Base-by-base conservation (phyloP, 2,888 invertebrate species). In the Nebria salina region DNA sequence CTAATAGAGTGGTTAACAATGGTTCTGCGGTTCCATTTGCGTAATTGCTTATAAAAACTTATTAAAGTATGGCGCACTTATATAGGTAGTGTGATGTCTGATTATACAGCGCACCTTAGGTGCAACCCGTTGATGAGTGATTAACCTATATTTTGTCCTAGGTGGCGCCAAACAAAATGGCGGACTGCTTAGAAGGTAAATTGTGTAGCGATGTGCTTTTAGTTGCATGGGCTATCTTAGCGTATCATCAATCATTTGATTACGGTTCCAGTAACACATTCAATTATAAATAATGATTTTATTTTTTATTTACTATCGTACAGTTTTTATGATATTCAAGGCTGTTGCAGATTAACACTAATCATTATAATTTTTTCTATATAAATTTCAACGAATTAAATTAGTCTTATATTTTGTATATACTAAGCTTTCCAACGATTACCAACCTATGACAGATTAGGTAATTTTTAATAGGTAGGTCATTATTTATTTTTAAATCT, bases 101-200 rank as follows among this genome's bases (percentile, higher is more conserved):
- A 15, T 25, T 66, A 13, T 66, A 66, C 25, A 26, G 70, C 20
- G 70, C 34, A 15, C 54, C 15, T 70, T 15, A 68, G 15, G 68
- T 68, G 70, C 70, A 70, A 70, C 25, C 15, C 26, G 25, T 70
- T 70, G 34, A 25, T 25, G 11, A 11, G 34, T 70, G 65, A 65
- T 66, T 76, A 66, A 76, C 76, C 76, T 77, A 77, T 77, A 77
- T 77, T 77, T 72, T 76, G 76, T 76, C 72, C 70, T 77, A 77
- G 77, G 77, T 77, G 77, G 43, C 73, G 73, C n/a, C 77, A 25
- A 15, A 15, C 77, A 72, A 77, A 25, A 77, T 76, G 76, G 76
- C 76, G 66, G 76, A 76, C 76, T 20, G 7, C 72, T 54, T 72
- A 41, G 77, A 77, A 77, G 77, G 77, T 77, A 77, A 77, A 72